Conservation (phyloP, 2,888 invertebrate species). For the Stenodema calcarata region DNA sequence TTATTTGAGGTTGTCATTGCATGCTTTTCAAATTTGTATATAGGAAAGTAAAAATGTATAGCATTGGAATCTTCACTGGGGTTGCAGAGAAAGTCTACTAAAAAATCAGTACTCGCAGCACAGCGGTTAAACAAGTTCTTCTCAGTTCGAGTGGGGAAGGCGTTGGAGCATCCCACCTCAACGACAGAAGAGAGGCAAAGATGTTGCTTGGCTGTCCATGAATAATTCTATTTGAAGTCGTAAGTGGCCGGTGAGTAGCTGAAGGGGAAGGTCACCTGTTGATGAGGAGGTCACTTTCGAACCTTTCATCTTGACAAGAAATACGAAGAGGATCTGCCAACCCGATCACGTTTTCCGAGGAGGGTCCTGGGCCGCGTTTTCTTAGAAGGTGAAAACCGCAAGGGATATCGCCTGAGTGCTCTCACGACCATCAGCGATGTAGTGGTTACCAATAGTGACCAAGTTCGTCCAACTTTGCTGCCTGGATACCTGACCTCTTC, state of each 20-base stretch:
- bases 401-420: neutral
- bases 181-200: neutral
- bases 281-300: conserved; percentile 14
- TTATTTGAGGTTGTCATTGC: too few species aligned
- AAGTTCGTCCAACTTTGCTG: neutral
- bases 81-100: too few species aligned
- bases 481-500: too few species aligned
- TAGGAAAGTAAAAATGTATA: too few species aligned
- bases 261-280: conserved; percentile 7
- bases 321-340: neutral
- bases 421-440: neutral
- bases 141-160: neutral
- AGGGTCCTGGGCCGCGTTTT: neutral
- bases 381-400: neutral
- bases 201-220: neutral
- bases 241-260: neutral
- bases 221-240: conserved; percentile 24
- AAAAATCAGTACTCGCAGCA: too few species aligned
- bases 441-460: neutral
- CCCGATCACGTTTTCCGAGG: conserved; percentile 12
- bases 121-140: neutral
- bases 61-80: too few species aligned
- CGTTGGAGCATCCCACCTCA: neutral
- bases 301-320: conserved; percentile 12
- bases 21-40: too few species aligned